Evolutionary conservation across 2,888 invertebrate species (phyloP).

Genomic region (Octodonta nipae): DNA sequence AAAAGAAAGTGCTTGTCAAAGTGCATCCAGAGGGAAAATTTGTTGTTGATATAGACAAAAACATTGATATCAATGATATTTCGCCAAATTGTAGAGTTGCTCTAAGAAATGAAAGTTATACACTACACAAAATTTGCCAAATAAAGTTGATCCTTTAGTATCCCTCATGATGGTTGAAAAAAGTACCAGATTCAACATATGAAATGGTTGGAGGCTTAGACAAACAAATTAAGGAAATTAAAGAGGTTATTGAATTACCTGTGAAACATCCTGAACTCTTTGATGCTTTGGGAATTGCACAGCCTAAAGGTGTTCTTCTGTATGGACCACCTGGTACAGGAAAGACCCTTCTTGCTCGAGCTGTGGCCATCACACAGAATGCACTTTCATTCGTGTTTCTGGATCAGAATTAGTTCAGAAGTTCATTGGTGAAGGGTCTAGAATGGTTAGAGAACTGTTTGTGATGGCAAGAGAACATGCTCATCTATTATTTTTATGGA

Average conservation of each 20-base stretch:
- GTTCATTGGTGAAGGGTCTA: slow-evolving; percentile 97
- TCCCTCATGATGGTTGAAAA: slow-evolving; percentile 99
- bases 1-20: slow-evolving; percentile 97
- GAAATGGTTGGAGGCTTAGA: slow-evolving; percentile 99
- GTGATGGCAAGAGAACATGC: slow-evolving; percentile 99
- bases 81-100: slow-evolving; percentile 97
- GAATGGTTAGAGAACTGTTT: slow-evolving; percentile 95
- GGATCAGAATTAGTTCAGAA: slow-evolving; percentile 98
- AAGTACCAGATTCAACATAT: slow-evolving; percentile 98
- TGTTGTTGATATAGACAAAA: slow-evolving; percentile 97
- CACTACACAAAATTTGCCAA: slow-evolving; percentile 97
- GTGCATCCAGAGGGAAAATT: slow-evolving; percentile 99
- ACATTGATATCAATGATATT: slow-evolving; percentile 94
- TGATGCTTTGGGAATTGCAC: slow-evolving; percentile 89
- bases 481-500: slow-evolving; percentile 99
- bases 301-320: slow-evolving; percentile 92
- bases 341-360: slow-evolving; percentile 90
- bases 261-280: slow-evolving; percentile 99
- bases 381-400: slow-evolving; percentile 96
- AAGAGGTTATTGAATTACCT: slow-evolving; percentile 97
- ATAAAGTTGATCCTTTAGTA: slow-evolving; percentile 93
- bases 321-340: slow-evolving; percentile 93
- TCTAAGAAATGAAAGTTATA: slow-evolving; percentile 94
- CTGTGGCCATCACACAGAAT: slow-evolving; percentile 98
- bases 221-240: slow-evolving; percentile 99